A percentile compares a stretch with the other conserved stretches of the same genome.
These are phyloP conservation scores for Chalcosyrphus nemorum DNA, from an alignment of 2,888 invertebrate genomes.

Conservation along the genomic window DNA sequence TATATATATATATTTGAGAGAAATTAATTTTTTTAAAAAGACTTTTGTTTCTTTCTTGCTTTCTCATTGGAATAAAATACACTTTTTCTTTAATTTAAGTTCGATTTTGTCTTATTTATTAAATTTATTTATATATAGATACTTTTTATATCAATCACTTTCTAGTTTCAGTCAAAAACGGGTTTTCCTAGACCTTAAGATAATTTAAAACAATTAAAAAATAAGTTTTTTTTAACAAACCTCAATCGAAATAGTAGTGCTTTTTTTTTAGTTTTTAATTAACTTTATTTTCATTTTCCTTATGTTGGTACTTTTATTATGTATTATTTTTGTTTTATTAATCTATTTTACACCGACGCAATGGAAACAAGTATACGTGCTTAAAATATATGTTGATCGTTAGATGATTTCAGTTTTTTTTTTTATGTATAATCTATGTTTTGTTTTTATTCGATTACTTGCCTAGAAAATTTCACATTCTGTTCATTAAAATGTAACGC, in stretches of 20 bases:
- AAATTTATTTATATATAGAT: constrained; percentile 72
- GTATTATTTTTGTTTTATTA: constrained; percentile 40
- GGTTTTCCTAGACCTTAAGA: constrained; percentile 71
- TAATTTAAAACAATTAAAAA: constrained; percentile 70
- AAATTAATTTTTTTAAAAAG: constrained; percentile 5
- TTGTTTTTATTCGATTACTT: constrained; percentile 10
- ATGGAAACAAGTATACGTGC: constrained; percentile 69
- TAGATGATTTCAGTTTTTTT: constrained; percentile 56
- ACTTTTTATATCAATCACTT: constrained; percentile 72
- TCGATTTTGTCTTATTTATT: constrained; percentile 53
- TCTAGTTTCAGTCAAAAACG: constrained; percentile 73
- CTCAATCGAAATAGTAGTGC: constrained; percentile 67
- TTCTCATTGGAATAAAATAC: constrained; percentile 45
- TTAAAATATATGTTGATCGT: constrained; percentile 67
- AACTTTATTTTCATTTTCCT: constrained; percentile 14
- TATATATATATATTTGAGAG: background rate
- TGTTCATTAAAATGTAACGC: constrained; percentile 64
- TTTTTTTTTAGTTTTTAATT: constrained; percentile 33
- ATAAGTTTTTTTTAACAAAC: constrained; percentile 49
- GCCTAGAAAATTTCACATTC: constrained; percentile 8
- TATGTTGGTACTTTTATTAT: constrained; percentile 30
- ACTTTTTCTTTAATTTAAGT: constrained; percentile 19
- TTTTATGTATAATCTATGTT: constrained; percentile 6
- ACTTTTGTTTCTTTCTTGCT: background rate
- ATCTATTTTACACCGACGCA: constrained; percentile 70